Evolutionary conservation across 2,797 vertebrate genomes (phyloP).

Genomic region (Rhinogobio ventralis): DNA sequence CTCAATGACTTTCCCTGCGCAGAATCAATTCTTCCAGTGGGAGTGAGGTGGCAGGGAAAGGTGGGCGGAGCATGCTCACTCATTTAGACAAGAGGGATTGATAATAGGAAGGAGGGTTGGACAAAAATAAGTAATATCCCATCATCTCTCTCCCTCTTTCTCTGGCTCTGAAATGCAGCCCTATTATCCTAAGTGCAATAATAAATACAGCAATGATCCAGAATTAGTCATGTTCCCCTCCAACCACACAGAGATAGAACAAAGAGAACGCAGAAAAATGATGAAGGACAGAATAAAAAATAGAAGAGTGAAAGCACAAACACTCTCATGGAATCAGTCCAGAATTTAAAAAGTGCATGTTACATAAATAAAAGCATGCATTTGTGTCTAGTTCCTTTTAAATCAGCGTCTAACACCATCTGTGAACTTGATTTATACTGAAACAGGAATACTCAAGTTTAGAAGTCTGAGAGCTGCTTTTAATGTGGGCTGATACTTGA

Average conservation of each 20-base stretch:
- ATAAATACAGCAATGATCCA: constrained; percentile 66
- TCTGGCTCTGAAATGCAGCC: constrained; percentile 52
- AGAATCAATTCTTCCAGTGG: constrained; percentile 55
- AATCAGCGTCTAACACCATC: background rate
- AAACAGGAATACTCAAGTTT: background rate
- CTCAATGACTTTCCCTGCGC: constrained; percentile 61
- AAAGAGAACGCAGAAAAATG: constrained; percentile 18
- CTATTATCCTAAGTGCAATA: constrained; percentile 75
- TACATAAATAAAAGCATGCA: constrained; percentile 8
- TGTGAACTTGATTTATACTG: background rate
- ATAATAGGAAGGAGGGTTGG: constrained; percentile 25
- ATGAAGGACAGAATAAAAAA: constrained; percentile 2
- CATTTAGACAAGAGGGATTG: constrained; percentile 16
- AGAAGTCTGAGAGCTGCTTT: background rate
- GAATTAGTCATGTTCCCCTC: constrained; percentile 66
- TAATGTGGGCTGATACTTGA: background rate
- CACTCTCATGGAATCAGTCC: background rate
- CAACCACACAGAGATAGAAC: constrained; percentile 13
- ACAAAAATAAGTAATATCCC: constrained; percentile 49
- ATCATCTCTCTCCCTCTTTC: constrained; percentile 49
- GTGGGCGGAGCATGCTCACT: constrained; percentile 11
- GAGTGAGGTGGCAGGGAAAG: constrained; percentile 23
- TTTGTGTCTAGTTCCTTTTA: background rate
- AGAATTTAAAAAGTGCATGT: background rate
- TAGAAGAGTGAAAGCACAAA: constrained; percentile 12